Percentiles rank a stretch among this genome's conserved stretches.
Evolutionary conservation across 2,888 invertebrate species (phyloP).

Genomic region (Eupelmus urozonus): DNA sequence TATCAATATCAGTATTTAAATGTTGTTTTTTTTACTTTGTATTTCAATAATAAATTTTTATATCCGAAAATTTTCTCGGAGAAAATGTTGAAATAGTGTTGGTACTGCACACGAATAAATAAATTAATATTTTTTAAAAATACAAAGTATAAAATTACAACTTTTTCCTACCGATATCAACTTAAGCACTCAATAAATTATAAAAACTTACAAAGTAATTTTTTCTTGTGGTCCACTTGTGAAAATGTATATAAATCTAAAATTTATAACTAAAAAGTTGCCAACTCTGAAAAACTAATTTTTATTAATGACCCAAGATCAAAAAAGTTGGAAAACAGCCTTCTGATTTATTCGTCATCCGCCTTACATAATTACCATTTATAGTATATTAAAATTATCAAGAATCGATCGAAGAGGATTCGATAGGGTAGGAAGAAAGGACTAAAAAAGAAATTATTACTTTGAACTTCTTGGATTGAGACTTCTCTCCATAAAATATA

Average conservation of each 20-base stretch:
- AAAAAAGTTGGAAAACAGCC: slow-evolving; percentile 40
- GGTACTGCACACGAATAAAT: too few relatives aligned
- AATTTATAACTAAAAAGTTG: slow-evolving; percentile 6
- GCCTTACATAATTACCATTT: slow-evolving; percentile 36
- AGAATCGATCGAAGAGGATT: slow-evolving; percentile 7
- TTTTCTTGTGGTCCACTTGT: background rate
- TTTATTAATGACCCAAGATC: slow-evolving; percentile 7
- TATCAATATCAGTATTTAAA: too few relatives aligned
- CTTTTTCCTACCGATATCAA: too few relatives aligned
- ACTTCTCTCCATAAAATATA: background rate
- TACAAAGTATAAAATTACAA: too few relatives aligned
- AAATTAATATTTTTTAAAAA: too few relatives aligned
- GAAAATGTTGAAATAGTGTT: too few relatives aligned
- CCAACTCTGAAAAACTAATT: slow-evolving; percentile 34
- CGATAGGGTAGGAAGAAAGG: slow-evolving; percentile 10
- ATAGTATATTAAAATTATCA: slow-evolving; percentile 35
- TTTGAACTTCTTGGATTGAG: slow-evolving; percentile 40
- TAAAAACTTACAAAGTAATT: background rate
- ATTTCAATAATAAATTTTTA: too few relatives aligned
- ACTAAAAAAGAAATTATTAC: slow-evolving; percentile 1
- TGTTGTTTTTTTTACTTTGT: too few relatives aligned
- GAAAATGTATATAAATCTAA: background rate
- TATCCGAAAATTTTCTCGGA: too few relatives aligned
- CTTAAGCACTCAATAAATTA: too few relatives aligned
- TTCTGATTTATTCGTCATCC: slow-evolving; percentile 44